Conservation (phyloP, 2,797 vertebrate species). For the Sorex maritimensis region DNA sequence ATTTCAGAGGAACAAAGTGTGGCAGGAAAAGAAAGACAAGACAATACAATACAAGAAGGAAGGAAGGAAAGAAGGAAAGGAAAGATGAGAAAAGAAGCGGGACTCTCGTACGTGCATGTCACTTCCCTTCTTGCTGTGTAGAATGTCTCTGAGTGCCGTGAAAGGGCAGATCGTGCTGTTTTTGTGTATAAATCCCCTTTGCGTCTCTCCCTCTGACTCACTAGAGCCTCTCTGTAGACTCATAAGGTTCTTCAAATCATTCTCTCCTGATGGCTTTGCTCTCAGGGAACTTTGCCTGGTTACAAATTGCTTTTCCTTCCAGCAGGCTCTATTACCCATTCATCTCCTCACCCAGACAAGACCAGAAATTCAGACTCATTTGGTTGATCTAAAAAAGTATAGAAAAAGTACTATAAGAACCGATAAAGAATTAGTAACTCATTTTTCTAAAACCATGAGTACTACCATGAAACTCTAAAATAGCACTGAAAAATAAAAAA, state of each 20-base stretch:
- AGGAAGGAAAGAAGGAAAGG: neutral
- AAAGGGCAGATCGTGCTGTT: neutral
- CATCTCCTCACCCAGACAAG: neutral
- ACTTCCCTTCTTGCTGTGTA: neutral
- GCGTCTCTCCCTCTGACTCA: neutral
- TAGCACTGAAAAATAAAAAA: neutral
- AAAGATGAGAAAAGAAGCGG: no score
- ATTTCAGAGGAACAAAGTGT: neutral
- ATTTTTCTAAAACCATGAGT: no score
- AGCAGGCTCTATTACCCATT: neutral
- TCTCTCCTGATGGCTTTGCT: neutral
- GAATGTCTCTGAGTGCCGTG: neutral
- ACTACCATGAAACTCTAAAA: no score
- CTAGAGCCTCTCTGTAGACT: neutral
- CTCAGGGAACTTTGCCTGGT: neutral
- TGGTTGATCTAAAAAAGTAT: neutral
- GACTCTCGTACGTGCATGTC: no score
- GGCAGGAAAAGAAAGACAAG: neutral
- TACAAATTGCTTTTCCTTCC: neutral
- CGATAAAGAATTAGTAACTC: no score
- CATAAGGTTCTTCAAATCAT: neutral
- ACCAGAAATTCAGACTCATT: neutral
- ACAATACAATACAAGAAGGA: neutral
- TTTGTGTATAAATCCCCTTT: neutral
- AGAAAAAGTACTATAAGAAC: neutral